These are phyloP conservation scores for Autographa pulchrina DNA, from an alignment of 2,888 invertebrate genomes.

Conservation along the genomic window DNA sequence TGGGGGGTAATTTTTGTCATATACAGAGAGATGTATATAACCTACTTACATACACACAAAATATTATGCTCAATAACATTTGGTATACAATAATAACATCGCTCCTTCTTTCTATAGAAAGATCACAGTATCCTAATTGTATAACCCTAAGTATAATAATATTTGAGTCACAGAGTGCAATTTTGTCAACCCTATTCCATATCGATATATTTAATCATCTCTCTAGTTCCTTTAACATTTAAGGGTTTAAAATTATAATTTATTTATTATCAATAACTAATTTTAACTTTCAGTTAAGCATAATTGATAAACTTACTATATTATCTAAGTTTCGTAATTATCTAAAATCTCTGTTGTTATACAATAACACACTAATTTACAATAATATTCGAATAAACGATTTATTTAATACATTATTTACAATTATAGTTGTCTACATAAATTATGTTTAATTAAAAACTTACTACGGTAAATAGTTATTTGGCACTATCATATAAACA, in stretches of 20 bases:
- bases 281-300: slow-evolving; percentile 37
- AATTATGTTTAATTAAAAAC: slow-evolving; percentile 59
- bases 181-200: slow-evolving; percentile 41
- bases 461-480: slow-evolving; percentile 60
- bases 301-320: slow-evolving; percentile 50
- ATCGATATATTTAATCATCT: slow-evolving; percentile 56
- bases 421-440: slow-evolving; percentile 49
- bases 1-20: neutral
- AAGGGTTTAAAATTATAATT: slow-evolving; percentile 55
- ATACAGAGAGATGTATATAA: neutral
- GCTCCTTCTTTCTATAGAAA: slow-evolving; percentile 10
- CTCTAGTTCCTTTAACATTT: slow-evolving; percentile 58
- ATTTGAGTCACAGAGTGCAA: slow-evolving; percentile 41
- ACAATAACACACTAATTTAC: slow-evolving; percentile 56
- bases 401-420: slow-evolving; percentile 54
- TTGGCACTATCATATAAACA: slow-evolving; percentile 68
- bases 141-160: slow-evolving; percentile 17
- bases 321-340: slow-evolving; percentile 44
- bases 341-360: slow-evolving; percentile 50
- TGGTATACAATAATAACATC: slow-evolving; percentile 6
- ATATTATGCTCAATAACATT: neutral
- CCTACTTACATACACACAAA: neutral
- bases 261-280: slow-evolving; percentile 51
- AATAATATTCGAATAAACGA: slow-evolving; percentile 47
- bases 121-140: slow-evolving; percentile 16